Evolutionary conservation across 2,888 invertebrate species (phyloP), one percentile per base, ranked within the genome.

Genomic region (Rhamphomyia laevipes): DNA sequence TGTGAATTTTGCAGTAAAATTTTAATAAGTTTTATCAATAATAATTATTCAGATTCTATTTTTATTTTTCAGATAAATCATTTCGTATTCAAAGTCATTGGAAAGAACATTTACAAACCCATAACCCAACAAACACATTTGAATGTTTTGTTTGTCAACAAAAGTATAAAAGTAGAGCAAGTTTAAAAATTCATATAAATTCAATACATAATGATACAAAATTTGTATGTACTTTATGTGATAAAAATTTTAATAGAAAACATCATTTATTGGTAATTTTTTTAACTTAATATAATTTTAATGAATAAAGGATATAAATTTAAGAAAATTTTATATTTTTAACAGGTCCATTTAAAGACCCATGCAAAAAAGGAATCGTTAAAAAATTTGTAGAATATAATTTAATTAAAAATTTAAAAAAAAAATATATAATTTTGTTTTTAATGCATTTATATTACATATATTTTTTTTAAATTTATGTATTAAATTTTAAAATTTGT

Each of bases 161-260:
- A 44, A 59, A 58, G 27, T 64, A 62, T 38, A 54, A 57, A 13
- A 60, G 60, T 1, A 63, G 61, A 9, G 57, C 58, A 27, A 62
- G 62, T 1, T 45, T 64, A n/a, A 56, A 58, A 12, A 56, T 56
- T 2, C 63, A 64, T 47, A 56, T 57, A 6, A 57, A 53, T 45
- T 52, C 60, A 4, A 60, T 63, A 43, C 63, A 64, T 46, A 51
- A 47, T 12, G 50, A 51, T 13, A 56, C 56, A 35, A 46, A 44
- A 23, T 60, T 57, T 48, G 54, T 59, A 33, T 64, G 63, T 50
- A 49, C 49, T 9, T 53, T 55, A 42, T 64, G 63, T 23, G 51
- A 54, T n/a, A 60, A 60, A 48, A 55, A 55, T 17, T 64, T 64
- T 43, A 59, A 62, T 1, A 54, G 63, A 47, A 63, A 63, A 51